phyloP scores from a whole-genome alignment of 2,797 vertebrate species.

The Poecilia gillii region DNA sequence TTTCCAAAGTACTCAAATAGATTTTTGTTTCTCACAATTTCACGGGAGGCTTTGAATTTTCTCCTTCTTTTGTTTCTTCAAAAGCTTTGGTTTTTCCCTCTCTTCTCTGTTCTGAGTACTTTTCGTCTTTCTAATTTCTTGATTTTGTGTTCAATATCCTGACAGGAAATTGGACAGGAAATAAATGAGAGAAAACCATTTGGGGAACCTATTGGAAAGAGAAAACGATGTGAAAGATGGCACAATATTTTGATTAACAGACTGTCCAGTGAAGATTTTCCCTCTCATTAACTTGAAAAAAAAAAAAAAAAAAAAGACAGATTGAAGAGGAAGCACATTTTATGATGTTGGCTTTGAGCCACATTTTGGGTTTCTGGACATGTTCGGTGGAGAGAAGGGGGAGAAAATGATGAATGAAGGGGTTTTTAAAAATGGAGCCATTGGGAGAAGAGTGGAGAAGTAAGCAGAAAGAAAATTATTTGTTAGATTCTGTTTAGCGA shows the following conservation, averaged over 20 bases:
- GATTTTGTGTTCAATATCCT: conserved; percentile 40
- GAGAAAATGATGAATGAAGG: conserved; percentile 61
- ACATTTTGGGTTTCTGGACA: conserved; percentile 49
- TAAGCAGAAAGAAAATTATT: conserved; percentile 53
- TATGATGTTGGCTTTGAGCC: conserved; percentile 48
- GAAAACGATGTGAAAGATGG: conserved; percentile 34
- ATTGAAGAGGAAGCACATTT: conserved; percentile 57
- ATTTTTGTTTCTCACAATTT: conserved; percentile 14
- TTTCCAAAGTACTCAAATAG: conserved; percentile 1
- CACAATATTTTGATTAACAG: conserved; percentile 44
- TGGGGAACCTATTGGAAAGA: conserved; percentile 20
- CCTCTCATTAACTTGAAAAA: conserved; percentile 52
- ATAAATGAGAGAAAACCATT: conserved; percentile 36
- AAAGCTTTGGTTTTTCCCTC: background rate
- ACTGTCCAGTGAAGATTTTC: conserved; percentile 33
- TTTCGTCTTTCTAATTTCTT: conserved; percentile 25
- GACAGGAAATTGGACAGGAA: conserved; percentile 30
- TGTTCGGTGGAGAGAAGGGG: conserved; percentile 35
- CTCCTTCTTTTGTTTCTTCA: conserved; percentile 8
- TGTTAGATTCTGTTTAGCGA: conserved; percentile 54
- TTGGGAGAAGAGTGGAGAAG: conserved; percentile 29
- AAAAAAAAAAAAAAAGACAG: conserved; percentile 46
- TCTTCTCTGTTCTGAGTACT: background rate
- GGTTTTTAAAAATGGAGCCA: conserved; percentile 59
- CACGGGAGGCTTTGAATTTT: background rate